A percentile compares a stretch with the other conserved stretches of the same genome.
Conservation (phyloP, 1,140 invertebrate genomes). For the Lineus longissimus region DNA sequence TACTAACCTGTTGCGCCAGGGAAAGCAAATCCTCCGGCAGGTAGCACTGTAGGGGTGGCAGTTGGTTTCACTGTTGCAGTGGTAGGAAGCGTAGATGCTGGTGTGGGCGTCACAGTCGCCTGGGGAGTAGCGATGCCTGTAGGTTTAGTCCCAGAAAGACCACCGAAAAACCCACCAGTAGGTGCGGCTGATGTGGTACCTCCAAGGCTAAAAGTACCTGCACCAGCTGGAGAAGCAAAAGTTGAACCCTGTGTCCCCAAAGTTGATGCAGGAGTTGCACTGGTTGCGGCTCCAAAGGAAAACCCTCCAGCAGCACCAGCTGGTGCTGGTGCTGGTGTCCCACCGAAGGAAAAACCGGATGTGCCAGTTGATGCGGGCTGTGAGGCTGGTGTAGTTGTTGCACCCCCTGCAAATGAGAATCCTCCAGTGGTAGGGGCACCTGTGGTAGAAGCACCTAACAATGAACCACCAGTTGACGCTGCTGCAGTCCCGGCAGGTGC, state of each 20-base stretch:
- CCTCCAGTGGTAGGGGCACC: neutral
- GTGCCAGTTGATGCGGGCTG: constrained; percentile 3
- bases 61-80: constrained; percentile 29
- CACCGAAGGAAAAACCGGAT: neutral
- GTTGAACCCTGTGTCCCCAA: constrained; percentile 14
- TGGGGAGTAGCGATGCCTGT: neutral
- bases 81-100: neutral
- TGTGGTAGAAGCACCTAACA: no score
- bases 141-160: neutral
- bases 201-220: constrained; percentile 13
- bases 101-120: neutral
- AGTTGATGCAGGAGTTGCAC: constrained; percentile 28
- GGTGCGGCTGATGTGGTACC: constrained; percentile 1
- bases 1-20: neutral
- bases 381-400: constrained; percentile 15
- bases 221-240: constrained; percentile 5
- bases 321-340: constrained; percentile 10
- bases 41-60: constrained; percentile 41
- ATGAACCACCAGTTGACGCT: neutral
- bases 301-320: constrained; percentile 8
- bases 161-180: constrained; percentile 1
- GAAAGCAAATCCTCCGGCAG: neutral
- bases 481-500: neutral
- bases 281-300: constrained; percentile 20
- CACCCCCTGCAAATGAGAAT: constrained; percentile 14